Evolutionary conservation across 2,888 invertebrate species (phyloP).

Genomic region (Spodoptera littoralis): DNA sequence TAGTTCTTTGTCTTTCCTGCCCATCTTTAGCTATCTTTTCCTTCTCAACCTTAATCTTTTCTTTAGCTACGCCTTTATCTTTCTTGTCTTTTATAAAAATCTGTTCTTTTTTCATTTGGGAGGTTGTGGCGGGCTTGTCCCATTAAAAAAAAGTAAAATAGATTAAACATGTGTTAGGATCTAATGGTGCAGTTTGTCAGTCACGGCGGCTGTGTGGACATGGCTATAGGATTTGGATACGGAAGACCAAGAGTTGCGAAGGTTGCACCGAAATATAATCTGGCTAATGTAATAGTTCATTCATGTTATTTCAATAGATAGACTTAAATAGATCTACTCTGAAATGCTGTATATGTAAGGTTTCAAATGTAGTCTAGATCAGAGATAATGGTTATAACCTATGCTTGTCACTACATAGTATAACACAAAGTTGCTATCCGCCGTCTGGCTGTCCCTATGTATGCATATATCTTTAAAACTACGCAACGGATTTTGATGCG

Average conservation of each 20-base stretch:
- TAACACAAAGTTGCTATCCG: no score
- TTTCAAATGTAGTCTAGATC: no score
- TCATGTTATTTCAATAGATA: neutral
- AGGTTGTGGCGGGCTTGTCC: no score
- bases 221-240: conserved; percentile 39
- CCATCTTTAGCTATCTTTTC: conserved; percentile 21
- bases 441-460: no score
- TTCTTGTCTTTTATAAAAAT: conserved; percentile 35
- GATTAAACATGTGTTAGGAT: conserved; percentile 19
- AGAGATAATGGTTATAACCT: no score
- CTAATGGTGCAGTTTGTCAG: conserved; percentile 40
- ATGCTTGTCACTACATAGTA: no score
- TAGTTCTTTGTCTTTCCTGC: conserved; percentile 70
- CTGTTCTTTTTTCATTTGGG: conserved; percentile 40
- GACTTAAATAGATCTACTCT: no score
- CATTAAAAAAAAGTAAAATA: no score
- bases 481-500: no score
- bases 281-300: conserved; percentile 14
- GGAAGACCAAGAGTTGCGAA: conserved; percentile 7
- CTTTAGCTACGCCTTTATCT: conserved; percentile 35
- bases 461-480: no score
- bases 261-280: conserved; percentile 2
- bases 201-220: conserved; percentile 10
- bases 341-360: no score
- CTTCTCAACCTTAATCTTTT: neutral